Base-by-base conservation (phyloP, 2,797 vertebrate genomes). In the Sparus aurata region DNA sequence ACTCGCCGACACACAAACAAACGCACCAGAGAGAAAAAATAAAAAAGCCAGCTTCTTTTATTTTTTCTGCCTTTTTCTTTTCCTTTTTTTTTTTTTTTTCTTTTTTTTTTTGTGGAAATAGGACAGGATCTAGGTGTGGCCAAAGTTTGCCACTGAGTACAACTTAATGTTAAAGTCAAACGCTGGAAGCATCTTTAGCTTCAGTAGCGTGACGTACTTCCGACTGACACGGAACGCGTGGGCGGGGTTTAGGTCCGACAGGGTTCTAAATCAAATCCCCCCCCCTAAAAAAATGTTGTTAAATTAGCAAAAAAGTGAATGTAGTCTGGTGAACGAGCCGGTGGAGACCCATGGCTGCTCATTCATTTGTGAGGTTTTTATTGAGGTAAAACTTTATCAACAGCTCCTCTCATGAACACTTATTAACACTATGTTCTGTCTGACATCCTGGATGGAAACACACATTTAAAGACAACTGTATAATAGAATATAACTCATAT, bases 111-210 rank as follows among this genome's bases (percentile, higher is more conserved):
- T 57, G 50, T 57, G 60, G 83, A 93, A 93, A 93, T 88, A 89
- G 91, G 89, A 78, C 92, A 93, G 93, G 91, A 94, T 94, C 90
- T 93, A 94, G 94, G 95, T 93, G 94, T 94, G 94, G 95, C 92
- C 89, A 94, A 95, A 95, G 85, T 93, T 93, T 92, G 87, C 92
- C 87, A 91, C 89, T 91, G 90, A 90, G 80, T 71, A 73, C 76
- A 92, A 93, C 87, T 95, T 90, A 90, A 88, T 88, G 83, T 77
- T 87, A 86, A 88, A 89, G 79, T 38, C 57, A 58, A 79, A 41
- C 80, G 67, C 73, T 63, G 79, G 47, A 63, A 80, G 81, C 84
- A 89, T 90, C 80, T 85, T 88, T 87, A 86, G 80, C 82, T 77
- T 68, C 63, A 23, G 17, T 0, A 1, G 0, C 0, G 69, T 90